Conservation (phyloP, 2,113 vertebrate species). For the Amia ocellicauda region DNA sequence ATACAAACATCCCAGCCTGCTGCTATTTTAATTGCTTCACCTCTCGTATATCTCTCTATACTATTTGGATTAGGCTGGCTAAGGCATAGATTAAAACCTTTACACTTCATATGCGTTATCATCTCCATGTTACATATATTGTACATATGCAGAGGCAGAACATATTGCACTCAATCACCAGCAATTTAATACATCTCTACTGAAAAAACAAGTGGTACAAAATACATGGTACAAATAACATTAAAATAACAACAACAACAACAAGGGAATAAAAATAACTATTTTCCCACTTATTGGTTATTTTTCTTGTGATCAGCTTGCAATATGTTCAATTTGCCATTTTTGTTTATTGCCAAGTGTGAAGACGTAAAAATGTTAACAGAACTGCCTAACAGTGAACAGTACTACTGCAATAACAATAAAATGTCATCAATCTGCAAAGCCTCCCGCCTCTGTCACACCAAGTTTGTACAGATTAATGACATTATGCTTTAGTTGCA, state of each 20-base stretch:
- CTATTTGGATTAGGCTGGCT: too few species aligned
- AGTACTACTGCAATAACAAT: slow-evolving; percentile 77
- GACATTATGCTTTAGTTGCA: slow-evolving; percentile 74
- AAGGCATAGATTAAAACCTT: too few species aligned
- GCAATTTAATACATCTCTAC: too few species aligned
- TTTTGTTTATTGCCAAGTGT: slow-evolving; percentile 42
- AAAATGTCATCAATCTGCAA: slow-evolving; percentile 81
- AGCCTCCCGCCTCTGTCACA: slow-evolving; percentile 79
- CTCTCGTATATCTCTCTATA: too few species aligned
- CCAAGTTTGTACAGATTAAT: slow-evolving; percentile 81
- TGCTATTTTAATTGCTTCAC: too few species aligned
- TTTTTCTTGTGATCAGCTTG: slow-evolving; percentile 55
- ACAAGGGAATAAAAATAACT: slow-evolving; percentile 65
- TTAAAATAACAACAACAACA: slow-evolving; percentile 32
- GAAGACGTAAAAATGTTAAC: slow-evolving; percentile 44
- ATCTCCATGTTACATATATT: too few species aligned
- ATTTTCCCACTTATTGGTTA: slow-evolving; percentile 71
- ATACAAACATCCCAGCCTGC: too few species aligned
- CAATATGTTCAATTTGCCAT: slow-evolving; percentile 68
- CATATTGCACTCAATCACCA: too few species aligned
- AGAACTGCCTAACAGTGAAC: slow-evolving; percentile 72
- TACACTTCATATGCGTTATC: too few species aligned
- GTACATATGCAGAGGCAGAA: too few species aligned
- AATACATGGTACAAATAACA: neutral
- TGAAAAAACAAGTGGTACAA: too few species aligned